Percentiles rank a stretch among this genome's conserved stretches.
Conservation (phyloP, 2,888 invertebrate species). For the Andricus curvator region DNA sequence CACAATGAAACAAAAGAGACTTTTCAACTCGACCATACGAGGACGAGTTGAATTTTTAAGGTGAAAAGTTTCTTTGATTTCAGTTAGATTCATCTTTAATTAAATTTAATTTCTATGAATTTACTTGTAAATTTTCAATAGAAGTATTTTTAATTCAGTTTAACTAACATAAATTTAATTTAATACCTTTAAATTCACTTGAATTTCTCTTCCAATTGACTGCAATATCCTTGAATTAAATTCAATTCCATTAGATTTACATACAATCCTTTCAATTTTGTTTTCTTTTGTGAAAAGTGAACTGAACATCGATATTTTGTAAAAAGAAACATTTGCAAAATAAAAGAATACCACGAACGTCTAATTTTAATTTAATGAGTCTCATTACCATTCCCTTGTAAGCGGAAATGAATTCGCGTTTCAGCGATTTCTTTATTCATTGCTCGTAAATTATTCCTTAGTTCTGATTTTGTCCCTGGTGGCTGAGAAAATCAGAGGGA, state of each 20-base stretch:
- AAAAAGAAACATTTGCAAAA: background rate
- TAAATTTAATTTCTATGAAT: too few relatives aligned
- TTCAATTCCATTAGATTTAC: background rate
- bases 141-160: too few relatives aligned
- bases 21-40: background rate
- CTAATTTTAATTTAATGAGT: background rate
- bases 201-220: too few relatives aligned
- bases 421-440: slow-evolving; percentile 8
- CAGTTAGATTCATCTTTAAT: too few relatives aligned
- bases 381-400: background rate
- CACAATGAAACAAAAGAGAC: background rate
- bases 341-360: background rate
- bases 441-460: slow-evolving; percentile 5
- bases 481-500: background rate
- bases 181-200: too few relatives aligned
- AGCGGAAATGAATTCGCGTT: background rate
- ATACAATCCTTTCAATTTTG: too few relatives aligned
- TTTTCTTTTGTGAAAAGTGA: background rate
- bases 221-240: too few relatives aligned
- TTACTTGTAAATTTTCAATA: too few relatives aligned
- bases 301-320: background rate
- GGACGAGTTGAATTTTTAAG: too few relatives aligned
- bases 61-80: too few relatives aligned
- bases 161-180: too few relatives aligned
- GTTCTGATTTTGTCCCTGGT: background rate